Base-by-base conservation (phyloP, 2,797 vertebrate species). In the Enoplosus armatus region DNA sequence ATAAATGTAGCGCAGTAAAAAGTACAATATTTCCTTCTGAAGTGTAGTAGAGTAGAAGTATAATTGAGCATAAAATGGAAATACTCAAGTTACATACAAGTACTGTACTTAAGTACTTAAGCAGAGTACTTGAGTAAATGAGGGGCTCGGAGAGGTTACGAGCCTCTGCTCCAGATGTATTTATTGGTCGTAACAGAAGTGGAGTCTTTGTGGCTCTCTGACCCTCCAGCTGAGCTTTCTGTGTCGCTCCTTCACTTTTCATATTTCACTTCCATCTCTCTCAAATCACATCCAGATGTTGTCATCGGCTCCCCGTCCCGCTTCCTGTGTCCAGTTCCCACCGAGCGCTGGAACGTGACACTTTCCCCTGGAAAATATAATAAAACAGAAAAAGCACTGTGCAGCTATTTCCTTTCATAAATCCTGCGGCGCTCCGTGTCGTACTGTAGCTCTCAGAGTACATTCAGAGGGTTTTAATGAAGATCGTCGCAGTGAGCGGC, bases 251-350 rank as follows among this genome's bases (percentile, higher is more conserved):
- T 85, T 90, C 90, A 72, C 59, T 93, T 93, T 94, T 93, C 90
- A 93, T 90, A 89, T 93, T 95, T 94, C 92, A 87, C 91, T 86
- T 75, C 84, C 89, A 84, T 89, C 85, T 67, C 88, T 68, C 73
- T 59, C 43, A 88, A 93, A 95, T 94, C 91, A 92, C 89, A 90
- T 92, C 94, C 95, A 95, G 94, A 95, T 95, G 95, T 94, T 92
- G 93, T 94, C 93, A 74, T 91, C 89, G 11, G 81, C 89, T 88
- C 76, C 85, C 80, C 82, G 81, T 92, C 79, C 89, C 76, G 87
- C 87, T 94, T 93, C 93, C 93, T 92, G 90, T 69, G 90, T 91
- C 85, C 92, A 90, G 92, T 93, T 94, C 94, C 92, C 94, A 93
- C 79, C 84, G 71, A 90, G 87, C 48, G 39, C 78, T 88, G 93